These are phyloP conservation scores for Psilanteris sp. DNA, from an alignment of 1,140 invertebrate species.

Conservation along the genomic window DNA sequence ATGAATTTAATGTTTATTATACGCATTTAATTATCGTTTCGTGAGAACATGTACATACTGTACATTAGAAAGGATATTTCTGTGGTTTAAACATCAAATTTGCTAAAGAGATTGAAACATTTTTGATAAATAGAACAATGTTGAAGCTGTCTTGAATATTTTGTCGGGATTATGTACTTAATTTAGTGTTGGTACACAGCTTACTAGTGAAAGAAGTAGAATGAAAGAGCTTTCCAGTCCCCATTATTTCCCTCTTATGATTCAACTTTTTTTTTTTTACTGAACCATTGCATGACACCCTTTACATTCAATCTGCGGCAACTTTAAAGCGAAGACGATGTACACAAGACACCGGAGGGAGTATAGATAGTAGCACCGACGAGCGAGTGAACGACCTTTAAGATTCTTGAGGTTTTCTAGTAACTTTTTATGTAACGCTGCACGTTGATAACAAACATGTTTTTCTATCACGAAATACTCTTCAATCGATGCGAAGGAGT, in stretches of 20 bases:
- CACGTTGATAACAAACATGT: not conserved
- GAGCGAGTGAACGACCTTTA: slow-evolving; percentile 61
- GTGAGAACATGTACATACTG: too few species aligned
- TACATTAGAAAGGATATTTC: too few species aligned
- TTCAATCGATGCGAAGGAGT: not conserved
- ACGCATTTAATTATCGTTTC: too few species aligned
- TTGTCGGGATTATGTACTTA: slow-evolving; percentile 22
- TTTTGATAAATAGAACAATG: slow-evolving; percentile 7
- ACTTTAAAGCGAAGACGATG: slow-evolving; percentile 55
- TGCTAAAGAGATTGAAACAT: not conserved
- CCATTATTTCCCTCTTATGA: slow-evolving; percentile 31
- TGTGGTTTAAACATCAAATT: too few species aligned
- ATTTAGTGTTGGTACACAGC: slow-evolving; percentile 17
- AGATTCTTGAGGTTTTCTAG: slow-evolving; percentile 47
- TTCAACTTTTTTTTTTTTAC: slow-evolving; percentile 22
- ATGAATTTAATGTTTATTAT: too few species aligned
- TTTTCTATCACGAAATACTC: slow-evolving; percentile 5
- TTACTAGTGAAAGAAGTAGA: slow-evolving; percentile 16
- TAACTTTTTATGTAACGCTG: slow-evolving; percentile 28
- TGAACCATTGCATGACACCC: slow-evolving; percentile 28
- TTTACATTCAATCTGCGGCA: slow-evolving; percentile 33
- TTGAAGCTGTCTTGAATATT: slow-evolving; percentile 30
- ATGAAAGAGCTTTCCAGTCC: slow-evolving; percentile 37
- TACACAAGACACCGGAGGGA: slow-evolving; percentile 42
- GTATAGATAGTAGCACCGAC: slow-evolving; percentile 44